A percentile compares a stretch with the other conserved stretches of the same genome.
phyloP scores from a whole-genome alignment of 2,113 vertebrate genomes.

The Neofelis nebulosa region DNA sequence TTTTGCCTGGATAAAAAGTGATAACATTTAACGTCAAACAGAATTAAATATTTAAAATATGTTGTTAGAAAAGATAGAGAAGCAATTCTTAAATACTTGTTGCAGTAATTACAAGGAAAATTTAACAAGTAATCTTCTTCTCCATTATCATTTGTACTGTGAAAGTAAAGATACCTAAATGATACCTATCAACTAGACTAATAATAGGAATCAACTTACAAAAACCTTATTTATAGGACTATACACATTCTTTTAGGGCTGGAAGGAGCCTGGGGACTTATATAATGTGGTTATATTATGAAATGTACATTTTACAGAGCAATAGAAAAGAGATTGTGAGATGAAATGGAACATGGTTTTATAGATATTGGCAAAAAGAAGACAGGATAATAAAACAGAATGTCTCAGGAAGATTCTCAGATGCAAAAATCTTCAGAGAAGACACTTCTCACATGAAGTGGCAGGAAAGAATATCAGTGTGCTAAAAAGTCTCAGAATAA shows the following conservation, averaged over 20 bases:
- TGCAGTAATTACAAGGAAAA: conserved; percentile 39
- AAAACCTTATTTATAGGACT: not conserved
- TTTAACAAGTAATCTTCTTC: conserved; percentile 25
- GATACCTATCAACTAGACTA: not conserved
- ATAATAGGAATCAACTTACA: conserved; percentile 7
- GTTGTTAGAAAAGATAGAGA: not conserved
- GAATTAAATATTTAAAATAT: conserved; percentile 38
- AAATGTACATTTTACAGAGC: conserved; percentile 47
- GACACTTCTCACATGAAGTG: not conserved
- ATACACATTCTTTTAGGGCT: not conserved
- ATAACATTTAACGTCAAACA: conserved; percentile 14
- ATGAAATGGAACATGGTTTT: conserved; percentile 32
- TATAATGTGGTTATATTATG: not conserved
- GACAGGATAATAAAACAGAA: conserved; percentile 40
- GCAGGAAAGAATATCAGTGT: not conserved
- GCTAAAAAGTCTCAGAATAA: not conserved
- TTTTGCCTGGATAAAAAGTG: conserved; percentile 23
- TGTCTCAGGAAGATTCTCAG: not conserved
- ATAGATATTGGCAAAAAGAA: conserved; percentile 14
- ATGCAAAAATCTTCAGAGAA: conserved; percentile 22
- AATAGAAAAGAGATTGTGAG: conserved; percentile 31
- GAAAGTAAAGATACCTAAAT: conserved; percentile 48
- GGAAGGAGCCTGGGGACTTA: not conserved
- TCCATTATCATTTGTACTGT: not conserved
- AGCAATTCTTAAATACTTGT: not conserved